Evolutionary conservation across 2,888 invertebrate genomes (phyloP), one percentile per base, ranked within the genome.

Genomic region (Megaustenia siamemsis): DNA sequence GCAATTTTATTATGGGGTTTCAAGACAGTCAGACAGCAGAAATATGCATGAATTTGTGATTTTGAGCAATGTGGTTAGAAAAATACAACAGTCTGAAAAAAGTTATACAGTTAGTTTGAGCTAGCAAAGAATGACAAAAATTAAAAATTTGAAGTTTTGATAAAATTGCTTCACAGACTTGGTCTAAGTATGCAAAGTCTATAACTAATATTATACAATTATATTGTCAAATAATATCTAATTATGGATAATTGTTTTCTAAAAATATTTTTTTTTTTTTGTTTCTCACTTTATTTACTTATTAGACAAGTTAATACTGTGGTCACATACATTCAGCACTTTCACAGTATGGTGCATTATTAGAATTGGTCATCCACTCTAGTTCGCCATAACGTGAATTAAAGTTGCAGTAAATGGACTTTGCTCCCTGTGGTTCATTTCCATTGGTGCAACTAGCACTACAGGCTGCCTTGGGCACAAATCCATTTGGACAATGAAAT

Each of bases 401-500:
- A 12, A 68, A 68, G 38, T 38, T 10, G 38, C 68, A 68, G 21
- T 38, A 6, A 38, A 68, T 35, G 15, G 38, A 28, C 6, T 4
- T 68, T 40, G 3, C 38, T 21, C 38, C 38, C 18, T 68, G 35
- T 68, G 21, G 38, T 38, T 38, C 68, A 18, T 21, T 68, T 18
- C 68, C 68, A 68, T 38, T 21, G 21, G 38, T 21, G n/a, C 68
- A 68, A 28, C 68, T 68, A 1, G 21, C 68, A 38, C 21, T 68
- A 68, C 68, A 68, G 21, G 6, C 38, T 4, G 68, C 68, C 38
- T 40, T 40, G 18, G 21, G 5, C 15, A 38, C 38, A 68, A 68
- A 68, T 38, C 68, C 68, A 68, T 68, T 68, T 68, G 68, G 68
- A 24, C 68, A 68, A 12, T 38, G 3, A 68, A 68, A 68, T 18